A percentile compares a stretch with the other conserved stretches of the same genome.
These are phyloP conservation scores for Thymallus thymallus DNA, from an alignment of 2,113 vertebrate species.

Conservation along the genomic window DNA sequence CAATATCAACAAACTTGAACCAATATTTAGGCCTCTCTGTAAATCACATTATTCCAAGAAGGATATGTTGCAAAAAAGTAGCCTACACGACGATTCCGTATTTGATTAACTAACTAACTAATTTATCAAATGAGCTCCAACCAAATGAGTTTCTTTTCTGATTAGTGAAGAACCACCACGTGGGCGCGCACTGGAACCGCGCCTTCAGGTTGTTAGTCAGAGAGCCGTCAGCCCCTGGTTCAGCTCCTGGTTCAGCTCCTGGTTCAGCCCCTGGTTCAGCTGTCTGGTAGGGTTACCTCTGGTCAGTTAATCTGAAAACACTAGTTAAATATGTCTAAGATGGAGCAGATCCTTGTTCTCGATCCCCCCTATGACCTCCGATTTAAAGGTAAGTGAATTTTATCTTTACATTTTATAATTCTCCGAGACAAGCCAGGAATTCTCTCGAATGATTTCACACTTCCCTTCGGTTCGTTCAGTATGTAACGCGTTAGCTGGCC, in stretches of 20 bases:
- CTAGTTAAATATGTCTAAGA: constrained; percentile 86
- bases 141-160: not conserved
- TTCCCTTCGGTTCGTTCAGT: constrained; percentile 49
- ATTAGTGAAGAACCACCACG: constrained; percentile 20
- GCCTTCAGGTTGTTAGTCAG: too few relatives aligned
- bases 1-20: not conserved
- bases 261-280: constrained; percentile 51
- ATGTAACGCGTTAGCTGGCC: constrained; percentile 43
- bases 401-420: not conserved
- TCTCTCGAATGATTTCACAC: constrained; percentile 33
- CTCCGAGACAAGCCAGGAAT: not conserved
- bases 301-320: constrained; percentile 56
- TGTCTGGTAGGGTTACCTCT: constrained; percentile 54
- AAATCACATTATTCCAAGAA: not conserved
- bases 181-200: constrained; percentile 55
- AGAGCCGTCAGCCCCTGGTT: constrained; percentile 62
- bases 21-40: not conserved
- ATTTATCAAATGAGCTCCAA: constrained; percentile 42
- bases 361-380: constrained; percentile 90
- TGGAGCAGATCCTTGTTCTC: constrained; percentile 89
- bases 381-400: constrained; percentile 86
- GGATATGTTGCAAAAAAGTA: not conserved
- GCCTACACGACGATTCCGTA: too few relatives aligned
- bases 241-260: constrained; percentile 57
- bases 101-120: constrained; percentile 18